Base-by-base conservation (phyloP, 1,140 invertebrate genomes). In the Tetragnatha versicolor region DNA sequence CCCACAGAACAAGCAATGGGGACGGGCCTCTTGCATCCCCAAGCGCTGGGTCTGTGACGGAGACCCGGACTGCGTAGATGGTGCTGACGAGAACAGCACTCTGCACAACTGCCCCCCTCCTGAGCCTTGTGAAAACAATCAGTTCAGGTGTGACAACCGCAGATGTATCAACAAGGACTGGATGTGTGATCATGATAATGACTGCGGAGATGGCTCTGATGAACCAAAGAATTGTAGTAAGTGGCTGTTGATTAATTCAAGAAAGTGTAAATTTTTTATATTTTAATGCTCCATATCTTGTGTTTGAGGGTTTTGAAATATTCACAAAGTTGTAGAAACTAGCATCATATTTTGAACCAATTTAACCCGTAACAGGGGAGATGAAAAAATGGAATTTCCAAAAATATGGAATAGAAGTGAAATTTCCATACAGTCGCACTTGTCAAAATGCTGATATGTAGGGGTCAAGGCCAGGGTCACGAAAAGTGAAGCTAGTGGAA, bases 41-140 rank as follows among this genome's bases (percentile, higher is more conserved):
- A 91, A 90, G 79, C 93, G 95, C 84, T 98, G 95, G 95, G 87
- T 98, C 0, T 99, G 96, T 85, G 96, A 98, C 85, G 95, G 95
- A 0, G 95, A 97, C 85, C 94, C 95, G 0, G 96, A 98, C 84
- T 98, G 96, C 85, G 93, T 97, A 0, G 96, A 98, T 85, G 95
- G 95, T 0, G 95, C 95, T n/a, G 97, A 99, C 85, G 97, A 99
- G 86, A 96, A 96, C 83, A 87, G 90, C 0, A 94, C 93, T 0
- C 81, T 93, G 10, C 91, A 94, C 77, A 91, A 92, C 81, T 98
- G 95, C 84, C 90, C 94, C 0, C 90, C 5, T 47, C 91, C 92
- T 2, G 89, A 91, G 49, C 92, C 93, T 0, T 97, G 95, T 81
- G 89, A 89, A 2, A 92, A 93, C 0, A 93, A 93, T 81, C 94